A percentile compares a stretch with the other conserved stretches of the same genome.
These are phyloP conservation scores for Thecophora atra DNA, from an alignment of 2,888 invertebrate species.

Conservation along the genomic window DNA sequence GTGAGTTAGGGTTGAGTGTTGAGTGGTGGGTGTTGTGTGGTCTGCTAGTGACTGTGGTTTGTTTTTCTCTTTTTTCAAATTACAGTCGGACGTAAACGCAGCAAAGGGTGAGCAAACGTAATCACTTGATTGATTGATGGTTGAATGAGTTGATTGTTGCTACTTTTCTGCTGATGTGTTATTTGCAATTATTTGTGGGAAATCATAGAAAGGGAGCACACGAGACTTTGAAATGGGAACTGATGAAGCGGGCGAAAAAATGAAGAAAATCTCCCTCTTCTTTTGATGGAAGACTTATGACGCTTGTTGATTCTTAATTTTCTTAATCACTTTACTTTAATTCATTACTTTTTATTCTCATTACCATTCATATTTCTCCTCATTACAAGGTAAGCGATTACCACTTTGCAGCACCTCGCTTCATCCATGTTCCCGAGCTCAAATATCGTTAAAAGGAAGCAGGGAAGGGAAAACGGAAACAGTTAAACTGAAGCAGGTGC, in stretches of 20 bases:
- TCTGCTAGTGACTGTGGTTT: not conserved
- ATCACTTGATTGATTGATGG: conserved; percentile 41
- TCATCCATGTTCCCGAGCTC: conserved; percentile 9
- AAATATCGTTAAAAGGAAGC: not conserved
- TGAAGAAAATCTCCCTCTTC: no score
- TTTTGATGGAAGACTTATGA: no score
- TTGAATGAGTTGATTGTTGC: conserved; percentile 36
- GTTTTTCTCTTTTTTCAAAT: not conserved
- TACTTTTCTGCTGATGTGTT: no score
- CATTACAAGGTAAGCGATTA: conserved; percentile 17
- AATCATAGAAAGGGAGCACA: no score
- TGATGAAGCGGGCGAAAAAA: no score
- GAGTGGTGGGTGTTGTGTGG: not conserved
- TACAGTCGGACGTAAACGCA: not conserved
- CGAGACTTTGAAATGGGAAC: no score
- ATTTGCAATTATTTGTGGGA: no score
- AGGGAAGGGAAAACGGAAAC: conserved; percentile 18
- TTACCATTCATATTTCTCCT: not conserved
- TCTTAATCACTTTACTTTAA: no score
- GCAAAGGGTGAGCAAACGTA: conserved; percentile 12
- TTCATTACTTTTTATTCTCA: not conserved
- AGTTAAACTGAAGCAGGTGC: conserved; percentile 50
- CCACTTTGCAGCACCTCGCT: conserved; percentile 1
- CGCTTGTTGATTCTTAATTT: no score
- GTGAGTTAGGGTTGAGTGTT: not conserved